These are phyloP conservation scores for Chaetodon auriga DNA, from an alignment of 2,113 vertebrate genomes.

Conservation along the genomic window DNA sequence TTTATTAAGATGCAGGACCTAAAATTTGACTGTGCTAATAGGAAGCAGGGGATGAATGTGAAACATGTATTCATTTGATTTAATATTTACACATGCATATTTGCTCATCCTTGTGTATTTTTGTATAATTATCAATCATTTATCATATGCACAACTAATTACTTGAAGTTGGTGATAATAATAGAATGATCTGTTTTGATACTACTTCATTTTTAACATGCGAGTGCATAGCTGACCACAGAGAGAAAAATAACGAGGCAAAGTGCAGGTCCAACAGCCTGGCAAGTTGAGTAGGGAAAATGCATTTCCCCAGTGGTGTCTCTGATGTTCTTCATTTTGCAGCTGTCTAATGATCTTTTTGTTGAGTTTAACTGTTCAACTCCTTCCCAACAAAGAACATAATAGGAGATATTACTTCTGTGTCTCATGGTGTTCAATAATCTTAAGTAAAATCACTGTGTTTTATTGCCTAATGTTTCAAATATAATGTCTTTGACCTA, in stretches of 20 bases:
- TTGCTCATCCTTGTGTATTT: neutral
- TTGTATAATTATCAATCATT: conserved; percentile 4
- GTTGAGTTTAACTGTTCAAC: conserved; percentile 18
- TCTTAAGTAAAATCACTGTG: conserved; percentile 26
- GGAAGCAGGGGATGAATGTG: neutral
- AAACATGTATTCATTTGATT: neutral
- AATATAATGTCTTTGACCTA: conserved; percentile 7
- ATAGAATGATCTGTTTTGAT: conserved; percentile 11
- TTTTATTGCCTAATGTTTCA: conserved; percentile 7
- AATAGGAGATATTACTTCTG: neutral
- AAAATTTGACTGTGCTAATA: neutral
- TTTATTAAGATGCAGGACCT: neutral
- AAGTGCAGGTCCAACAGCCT: conserved; percentile 22
- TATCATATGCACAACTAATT: neutral
- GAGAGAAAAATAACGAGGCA: conserved; percentile 13
- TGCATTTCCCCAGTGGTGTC: conserved; percentile 21
- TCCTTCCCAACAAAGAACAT: neutral
- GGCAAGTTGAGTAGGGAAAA: conserved; percentile 29
- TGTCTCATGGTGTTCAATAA: neutral
- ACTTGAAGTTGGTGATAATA: neutral
- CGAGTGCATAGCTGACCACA: conserved; percentile 8
- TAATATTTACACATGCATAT: neutral
- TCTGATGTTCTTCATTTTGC: conserved; percentile 8
- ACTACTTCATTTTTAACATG: conserved; percentile 22
- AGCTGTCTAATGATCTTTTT: conserved; percentile 25